These are phyloP conservation scores for Cryptus viduatorius DNA, from an alignment of 2,888 invertebrate genomes.

Conservation along the genomic window DNA sequence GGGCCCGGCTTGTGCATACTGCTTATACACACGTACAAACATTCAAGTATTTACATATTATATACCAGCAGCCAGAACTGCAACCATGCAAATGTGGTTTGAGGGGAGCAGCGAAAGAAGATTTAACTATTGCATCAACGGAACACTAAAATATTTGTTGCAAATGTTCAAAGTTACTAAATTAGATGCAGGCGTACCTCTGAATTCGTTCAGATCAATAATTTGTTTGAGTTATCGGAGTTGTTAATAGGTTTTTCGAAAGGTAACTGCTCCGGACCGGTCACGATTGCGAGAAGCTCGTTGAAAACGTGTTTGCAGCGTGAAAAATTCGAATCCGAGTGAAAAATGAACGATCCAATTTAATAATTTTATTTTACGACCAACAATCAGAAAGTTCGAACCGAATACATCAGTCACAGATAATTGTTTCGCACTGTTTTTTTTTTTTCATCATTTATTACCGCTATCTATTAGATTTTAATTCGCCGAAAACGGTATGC, in stretches of 20 bases:
- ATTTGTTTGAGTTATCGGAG: neutral
- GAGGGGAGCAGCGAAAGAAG: neutral
- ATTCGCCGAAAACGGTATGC: neutral
- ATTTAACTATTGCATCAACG: neutral
- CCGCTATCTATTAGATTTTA: neutral
- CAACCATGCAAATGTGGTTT: slow-evolving; percentile 31
- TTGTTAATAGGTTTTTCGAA: too few relatives aligned
- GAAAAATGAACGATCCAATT: too few relatives aligned
- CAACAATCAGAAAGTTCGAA: too few relatives aligned
- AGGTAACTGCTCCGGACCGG: too few relatives aligned
- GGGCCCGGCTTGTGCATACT: slow-evolving; percentile 43
- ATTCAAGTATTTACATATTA: slow-evolving; percentile 20
- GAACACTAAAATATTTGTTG: neutral
- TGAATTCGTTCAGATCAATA: neutral
- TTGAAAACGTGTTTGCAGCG: too few relatives aligned
- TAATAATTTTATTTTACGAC: too few relatives aligned
- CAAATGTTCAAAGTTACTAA: neutral
- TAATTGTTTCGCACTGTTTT: neutral
- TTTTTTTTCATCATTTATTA: neutral
- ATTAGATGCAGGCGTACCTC: neutral
- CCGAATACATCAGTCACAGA: too few relatives aligned
- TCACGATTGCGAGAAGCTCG: too few relatives aligned
- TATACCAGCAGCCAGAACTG: neutral
- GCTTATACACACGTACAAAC: slow-evolving; percentile 24
- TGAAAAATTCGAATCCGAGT: too few relatives aligned